Conservation (phyloP, 2,113 vertebrate species). For the Egretta garzetta region DNA sequence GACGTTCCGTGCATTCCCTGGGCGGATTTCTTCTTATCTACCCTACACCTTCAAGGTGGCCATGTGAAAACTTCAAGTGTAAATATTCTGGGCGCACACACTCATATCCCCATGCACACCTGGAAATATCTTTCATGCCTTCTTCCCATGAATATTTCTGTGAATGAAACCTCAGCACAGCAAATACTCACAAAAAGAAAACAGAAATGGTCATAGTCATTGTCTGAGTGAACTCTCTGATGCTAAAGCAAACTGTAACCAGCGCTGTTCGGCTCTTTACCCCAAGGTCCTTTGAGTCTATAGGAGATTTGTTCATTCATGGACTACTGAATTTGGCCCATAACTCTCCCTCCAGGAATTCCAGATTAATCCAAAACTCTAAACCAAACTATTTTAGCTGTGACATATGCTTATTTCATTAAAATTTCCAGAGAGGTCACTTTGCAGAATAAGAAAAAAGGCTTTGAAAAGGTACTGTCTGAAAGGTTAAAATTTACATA, state of each 20-base stretch:
- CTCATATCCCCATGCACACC: background rate
- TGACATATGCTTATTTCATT: background rate
- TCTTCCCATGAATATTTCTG: background rate
- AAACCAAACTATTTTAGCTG: background rate
- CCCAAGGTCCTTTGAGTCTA: background rate
- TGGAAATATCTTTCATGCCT: background rate
- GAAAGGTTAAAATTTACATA: slow-evolving; percentile 65
- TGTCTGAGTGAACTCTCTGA: background rate
- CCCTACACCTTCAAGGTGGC: background rate
- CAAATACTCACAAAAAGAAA: background rate
- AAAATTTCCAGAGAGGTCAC: slow-evolving; percentile 3
- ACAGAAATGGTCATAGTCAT: background rate
- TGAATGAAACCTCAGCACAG: background rate
- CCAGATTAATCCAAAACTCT: background rate
- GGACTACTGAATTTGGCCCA: background rate
- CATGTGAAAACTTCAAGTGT: background rate
- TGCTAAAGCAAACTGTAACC: background rate
- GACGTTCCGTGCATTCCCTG: accelerated
- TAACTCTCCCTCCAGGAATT: background rate
- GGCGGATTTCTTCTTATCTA: background rate
- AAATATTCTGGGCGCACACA: background rate
- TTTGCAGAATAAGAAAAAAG: slow-evolving; percentile 17
- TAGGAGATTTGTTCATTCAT: background rate
- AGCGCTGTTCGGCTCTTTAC: background rate
- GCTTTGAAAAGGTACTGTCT: background rate